Evolutionary conservation across 2,888 invertebrate species (phyloP), one percentile per base, ranked within the genome.

Genomic region (Ecliptopera silaceata): DNA sequence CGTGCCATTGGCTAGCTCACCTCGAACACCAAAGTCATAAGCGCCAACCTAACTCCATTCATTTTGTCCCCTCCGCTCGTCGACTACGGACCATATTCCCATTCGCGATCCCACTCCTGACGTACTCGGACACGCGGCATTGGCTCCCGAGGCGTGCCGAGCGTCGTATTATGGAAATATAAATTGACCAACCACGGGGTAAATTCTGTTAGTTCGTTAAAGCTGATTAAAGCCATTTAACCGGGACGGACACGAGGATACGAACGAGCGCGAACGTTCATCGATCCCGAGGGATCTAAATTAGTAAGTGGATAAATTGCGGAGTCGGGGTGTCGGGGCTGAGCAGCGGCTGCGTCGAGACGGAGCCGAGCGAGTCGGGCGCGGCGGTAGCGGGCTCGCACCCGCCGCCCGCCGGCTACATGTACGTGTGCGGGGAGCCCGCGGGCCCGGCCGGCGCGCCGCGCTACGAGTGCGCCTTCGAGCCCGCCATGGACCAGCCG

Each of bases 401-500:
- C 81, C 83, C 85, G 87, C 88, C 86, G 77, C 82, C 88, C 77
- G 70, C 86, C 83, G 80, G 80, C 74, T 89, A 79, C 82, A 91
- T 91, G 90, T 91, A 84, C 88, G 88, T 90, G 79, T 88, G 88
- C 83, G 88, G 84, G 63, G 87, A 84, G 20, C 41, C 34, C 41
- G 56, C 71, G 71, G 71, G 77, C 73, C 67, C 72, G 77, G 34
- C 38, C 31, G 41, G 31, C 75, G 61, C 75, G 59, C 77, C 82
- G 70, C 84, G 89, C 59, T 90, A 88, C 80, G 88, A 90, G 72
- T 88, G 88, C 79, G 74, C 82, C 71, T 88, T 83, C 79, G 89
- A 88, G 69, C 76, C 82, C 42, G 65, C 87, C 85, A 84, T 96
- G 95, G 96, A 96, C 83, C 94, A 93, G 74, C 88, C 92, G 26